A percentile compares a stretch with the other conserved stretches of the same genome.
Conservation (phyloP, 1,140 invertebrate species). For the Drosophila nannoptera region DNA sequence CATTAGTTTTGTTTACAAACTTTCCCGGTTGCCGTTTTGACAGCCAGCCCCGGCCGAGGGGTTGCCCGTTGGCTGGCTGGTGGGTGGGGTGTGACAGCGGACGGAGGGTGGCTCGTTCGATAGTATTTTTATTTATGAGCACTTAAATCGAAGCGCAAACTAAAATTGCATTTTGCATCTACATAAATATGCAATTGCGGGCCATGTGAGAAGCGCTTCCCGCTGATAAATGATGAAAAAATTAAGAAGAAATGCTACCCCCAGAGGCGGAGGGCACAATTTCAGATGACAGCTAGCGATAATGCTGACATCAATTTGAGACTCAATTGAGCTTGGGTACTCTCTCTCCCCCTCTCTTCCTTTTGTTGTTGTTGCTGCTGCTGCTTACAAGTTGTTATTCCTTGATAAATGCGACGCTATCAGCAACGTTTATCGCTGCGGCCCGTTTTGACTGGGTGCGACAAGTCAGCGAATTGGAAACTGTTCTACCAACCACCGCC, state of each 20-base stretch:
- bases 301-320: slow-evolving; percentile 79
- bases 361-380: slow-evolving; percentile 26
- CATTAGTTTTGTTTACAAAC: slow-evolving; percentile 79
- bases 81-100: slow-evolving; percentile 22
- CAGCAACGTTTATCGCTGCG: slow-evolving; percentile 72
- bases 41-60: slow-evolving; percentile 39
- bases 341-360: slow-evolving; percentile 10
- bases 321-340: slow-evolving; percentile 75
- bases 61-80: slow-evolving; percentile 31
- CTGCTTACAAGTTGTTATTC: slow-evolving; percentile 42
- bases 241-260: slow-evolving; percentile 68
- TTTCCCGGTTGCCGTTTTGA: slow-evolving; percentile 76
- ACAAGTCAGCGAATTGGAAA: slow-evolving; percentile 74
- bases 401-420: slow-evolving; percentile 73
- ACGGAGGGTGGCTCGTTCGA: slow-evolving; percentile 35
- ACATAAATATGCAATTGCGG: slow-evolving; percentile 77
- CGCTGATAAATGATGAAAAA: slow-evolving; percentile 72
- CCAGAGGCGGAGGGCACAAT: slow-evolving; percentile 31
- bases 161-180: slow-evolving; percentile 69
- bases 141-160: slow-evolving; percentile 77
- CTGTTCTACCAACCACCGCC: slow-evolving; percentile 3
- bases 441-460: slow-evolving; percentile 62
- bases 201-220: slow-evolving; percentile 53
- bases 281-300: slow-evolving; percentile 76
- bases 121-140: slow-evolving; percentile 77